Evolutionary conservation across 2,797 vertebrate species (phyloP), one percentile per base, ranked within the genome.

Genomic region (Salmo trutta): DNA sequence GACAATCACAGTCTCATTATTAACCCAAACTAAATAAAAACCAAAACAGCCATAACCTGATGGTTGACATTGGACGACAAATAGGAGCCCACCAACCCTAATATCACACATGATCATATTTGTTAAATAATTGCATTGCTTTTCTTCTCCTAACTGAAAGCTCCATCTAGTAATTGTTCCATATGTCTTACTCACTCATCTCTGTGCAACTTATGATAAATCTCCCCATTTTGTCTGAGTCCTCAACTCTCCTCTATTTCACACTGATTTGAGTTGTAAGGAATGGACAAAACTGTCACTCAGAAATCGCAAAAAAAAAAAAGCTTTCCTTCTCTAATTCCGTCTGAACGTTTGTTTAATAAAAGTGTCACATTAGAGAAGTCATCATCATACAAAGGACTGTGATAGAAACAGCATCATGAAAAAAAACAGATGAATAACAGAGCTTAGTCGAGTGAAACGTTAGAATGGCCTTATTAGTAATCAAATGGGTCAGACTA

Each of bases 31-130:
- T 41, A 41, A 41, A 36, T 36, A 36, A 41, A 41, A 41, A n/a
- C n/a, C n/a, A 7, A 41, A 21, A 62, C 10, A n/a, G 19, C 56
- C 56, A 10, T 19, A n/a, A 56, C 16, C 16, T 19, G 12, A 65
- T 65, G 21, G 62, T 27, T 77, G 70, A 69, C 15, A 75, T 83
- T 79, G 71, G 36, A 74, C 75, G 73, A 21, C 41, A 82, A 78
- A 80, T 47, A 14, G 16, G 12, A 56, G 17, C n/a, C 16, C 14
- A 17, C 54, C 54, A 56, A 56, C 54, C 54, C 54, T 56, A 5
- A 56, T 67, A 33, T 27, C 16, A 15, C 65, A 67, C 29, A 31
- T 33, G 1, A 31, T 33, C 27, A 0, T 66, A 2, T 16, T 29
- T 67, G 10, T 65, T 65, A 27, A 27, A 4, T 27, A 27, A 27